phyloP scores from a whole-genome alignment of 1,140 invertebrate genomes.

The Apis laboriosa region DNA sequence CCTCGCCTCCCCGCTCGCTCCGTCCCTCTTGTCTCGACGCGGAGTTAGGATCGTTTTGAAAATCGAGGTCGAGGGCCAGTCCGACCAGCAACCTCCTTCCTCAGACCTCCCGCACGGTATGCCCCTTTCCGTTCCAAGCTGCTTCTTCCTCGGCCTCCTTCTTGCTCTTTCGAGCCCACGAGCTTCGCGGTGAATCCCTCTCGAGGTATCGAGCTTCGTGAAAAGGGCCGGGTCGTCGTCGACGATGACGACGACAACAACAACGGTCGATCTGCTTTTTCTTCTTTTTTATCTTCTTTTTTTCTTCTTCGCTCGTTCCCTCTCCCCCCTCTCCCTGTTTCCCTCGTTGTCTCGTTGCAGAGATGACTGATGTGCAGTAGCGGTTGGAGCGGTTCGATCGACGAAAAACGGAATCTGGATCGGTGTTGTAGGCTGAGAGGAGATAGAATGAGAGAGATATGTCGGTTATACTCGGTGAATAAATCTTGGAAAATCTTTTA shows the following conservation, averaged over 20 bases:
- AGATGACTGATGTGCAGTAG: not conserved
- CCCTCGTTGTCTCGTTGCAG: too few species aligned
- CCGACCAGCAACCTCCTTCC: conserved; percentile 17
- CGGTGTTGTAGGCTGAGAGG: too few species aligned
- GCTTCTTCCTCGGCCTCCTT: not conserved
- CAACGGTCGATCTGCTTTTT: conserved; percentile 27
- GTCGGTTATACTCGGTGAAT: too few species aligned
- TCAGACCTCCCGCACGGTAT: not conserved
- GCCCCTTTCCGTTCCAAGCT: not conserved
- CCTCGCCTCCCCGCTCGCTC: not conserved
- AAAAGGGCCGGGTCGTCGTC: conserved; percentile 29
- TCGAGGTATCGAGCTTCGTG: conserved; percentile 50
- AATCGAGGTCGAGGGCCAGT: conserved; percentile 62
- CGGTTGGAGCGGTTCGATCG: not conserved
- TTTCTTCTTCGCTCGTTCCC: not conserved
- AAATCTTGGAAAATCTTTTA: too few species aligned
- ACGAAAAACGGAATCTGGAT: not conserved
- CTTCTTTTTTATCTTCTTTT: conserved; percentile 3
- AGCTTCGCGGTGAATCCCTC: conserved; percentile 37
- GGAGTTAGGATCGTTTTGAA: conserved; percentile 57
- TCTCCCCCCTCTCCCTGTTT: not conserved
- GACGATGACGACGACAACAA: conserved; percentile 29
- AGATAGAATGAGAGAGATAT: too few species aligned
- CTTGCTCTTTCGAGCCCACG: conserved; percentile 9
- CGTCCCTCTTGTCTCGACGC: conserved; percentile 36